Percentiles rank a stretch among this genome's conserved stretches.
phyloP scores from a whole-genome alignment of 2,113 vertebrate species.

The Phyllostomus discolor region DNA sequence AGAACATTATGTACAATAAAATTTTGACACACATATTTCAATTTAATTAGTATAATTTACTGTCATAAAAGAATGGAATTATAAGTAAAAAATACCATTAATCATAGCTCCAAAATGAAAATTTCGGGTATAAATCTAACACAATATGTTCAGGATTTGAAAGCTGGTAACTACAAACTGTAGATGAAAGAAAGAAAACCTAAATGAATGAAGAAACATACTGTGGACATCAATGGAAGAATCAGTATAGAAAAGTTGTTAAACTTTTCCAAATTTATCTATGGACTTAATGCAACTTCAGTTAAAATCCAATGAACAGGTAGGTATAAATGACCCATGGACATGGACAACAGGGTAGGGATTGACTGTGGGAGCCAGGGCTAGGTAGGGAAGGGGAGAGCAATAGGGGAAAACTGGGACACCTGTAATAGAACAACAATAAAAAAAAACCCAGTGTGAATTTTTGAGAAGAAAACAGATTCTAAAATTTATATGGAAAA shows the following conservation, averaged over 20 bases:
- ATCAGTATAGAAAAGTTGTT: background rate
- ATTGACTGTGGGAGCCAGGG: no score
- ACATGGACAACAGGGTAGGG: no score
- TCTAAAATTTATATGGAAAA: background rate
- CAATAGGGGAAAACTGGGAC: no score
- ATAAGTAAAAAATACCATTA: background rate
- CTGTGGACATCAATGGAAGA: background rate
- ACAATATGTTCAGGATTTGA: background rate
- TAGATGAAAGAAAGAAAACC: background rate
- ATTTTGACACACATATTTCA: background rate
- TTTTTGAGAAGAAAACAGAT: background rate
- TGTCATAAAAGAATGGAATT: background rate
- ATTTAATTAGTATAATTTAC: background rate
- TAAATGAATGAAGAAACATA: background rate
- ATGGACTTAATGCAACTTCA: background rate
- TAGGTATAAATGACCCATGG: no score
- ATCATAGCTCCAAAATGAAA: background rate
- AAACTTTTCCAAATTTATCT: background rate
- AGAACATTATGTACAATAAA: background rate
- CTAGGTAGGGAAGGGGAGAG: no score
- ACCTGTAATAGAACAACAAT: no score
- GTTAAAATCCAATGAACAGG: background rate
- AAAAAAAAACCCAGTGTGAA: background rate
- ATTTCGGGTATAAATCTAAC: background rate
- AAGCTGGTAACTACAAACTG: background rate